Conservation (phyloP, 53 echinoderm and acorn worm species). For the Henricia sp. region DNA sequence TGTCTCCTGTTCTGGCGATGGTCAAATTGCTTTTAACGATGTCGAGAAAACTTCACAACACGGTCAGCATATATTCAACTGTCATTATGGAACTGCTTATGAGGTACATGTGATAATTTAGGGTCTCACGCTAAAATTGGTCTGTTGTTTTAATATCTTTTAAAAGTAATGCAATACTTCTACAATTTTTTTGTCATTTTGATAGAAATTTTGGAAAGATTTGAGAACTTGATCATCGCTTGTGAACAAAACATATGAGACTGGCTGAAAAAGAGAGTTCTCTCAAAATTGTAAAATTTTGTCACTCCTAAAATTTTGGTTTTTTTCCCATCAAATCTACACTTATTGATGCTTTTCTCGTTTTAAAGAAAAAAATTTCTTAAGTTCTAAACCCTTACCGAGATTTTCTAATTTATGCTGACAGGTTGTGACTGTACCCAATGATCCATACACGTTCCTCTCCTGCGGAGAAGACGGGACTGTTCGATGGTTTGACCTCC, state of each 20-base stretch:
- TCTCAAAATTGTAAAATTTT: no score
- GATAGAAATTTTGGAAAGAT: background rate
- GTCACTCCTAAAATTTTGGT: no score
- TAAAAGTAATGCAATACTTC: background rate
- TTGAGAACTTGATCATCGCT: no score
- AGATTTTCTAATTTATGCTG: background rate
- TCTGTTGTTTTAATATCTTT: background rate
- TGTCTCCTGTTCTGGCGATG: slow-evolving; percentile 98
- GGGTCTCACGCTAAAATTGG: background rate
- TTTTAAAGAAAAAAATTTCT: no score
- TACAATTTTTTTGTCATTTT: background rate
- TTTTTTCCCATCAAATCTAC: no score
- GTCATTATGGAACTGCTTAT: slow-evolving; percentile 96
- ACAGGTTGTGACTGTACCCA: slow-evolving; percentile 89
- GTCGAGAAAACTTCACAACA: slow-evolving; percentile 84
- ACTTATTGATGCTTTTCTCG: no score
- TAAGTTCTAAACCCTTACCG: no score
- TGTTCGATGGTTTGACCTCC: slow-evolving; percentile 94
- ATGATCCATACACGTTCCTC: slow-evolving; percentile 91
- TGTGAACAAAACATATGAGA: background rate
- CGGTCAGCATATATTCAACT: slow-evolving; percentile 84
- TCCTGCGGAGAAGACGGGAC: slow-evolving; percentile 98
- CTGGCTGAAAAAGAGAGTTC: no score
- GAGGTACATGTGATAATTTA: slow-evolving; percentile 68
- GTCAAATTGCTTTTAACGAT: slow-evolving; percentile 88